Base-by-base conservation (phyloP, 92 coral and sea anemone genomes). In the Anthopleura xanthogrammica region DNA sequence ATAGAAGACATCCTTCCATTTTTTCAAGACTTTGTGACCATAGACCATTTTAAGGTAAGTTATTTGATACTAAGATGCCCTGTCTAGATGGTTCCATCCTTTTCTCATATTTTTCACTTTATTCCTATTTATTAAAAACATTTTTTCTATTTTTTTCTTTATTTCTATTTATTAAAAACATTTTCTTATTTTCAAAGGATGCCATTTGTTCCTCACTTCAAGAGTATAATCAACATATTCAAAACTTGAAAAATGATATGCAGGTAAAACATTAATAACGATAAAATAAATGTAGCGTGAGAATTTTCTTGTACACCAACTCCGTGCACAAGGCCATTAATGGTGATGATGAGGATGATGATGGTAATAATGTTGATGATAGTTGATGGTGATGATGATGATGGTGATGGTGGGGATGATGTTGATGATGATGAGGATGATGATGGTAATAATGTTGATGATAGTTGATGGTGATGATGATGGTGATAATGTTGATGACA, bases 1-100 rank as follows among this genome's bases (percentile, higher is more conserved):
- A 96, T 96, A 72, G 99, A 96, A 81, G 99, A 96, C 41, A 96
- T 96, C 40, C 97, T 96, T 60, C 99, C 99, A 0, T 96, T 96
- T 80, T 96, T 96, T 81, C 99, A 95, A 80, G 98, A 96, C 83
- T 96, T 96, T 92, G 99, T 94, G 71, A 96, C 99, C 4, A 96
- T 96, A 52, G 96, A 96, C 80, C 99, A 96, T 78, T 96, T 96
- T 54, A 96, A 96, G 93, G 98, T 94, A 13, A 72, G 77, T 52
- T 29, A 29, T 29, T 29, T 29, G 36, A 7, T n/a, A n/a, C n/a
- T n/a, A 19, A 16, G 16, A 52, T n/a, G 13, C 14, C 41, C 52
- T 56, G 8, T 43, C 70, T 79, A 24, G 17, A 24, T 20, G 36
- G 6, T 24, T 48, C 43, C 16, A 20, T 64, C 71, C 71, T 24